phyloP scores from a whole-genome alignment of 2,888 invertebrate species.

The Priocnemis perturbator region DNA sequence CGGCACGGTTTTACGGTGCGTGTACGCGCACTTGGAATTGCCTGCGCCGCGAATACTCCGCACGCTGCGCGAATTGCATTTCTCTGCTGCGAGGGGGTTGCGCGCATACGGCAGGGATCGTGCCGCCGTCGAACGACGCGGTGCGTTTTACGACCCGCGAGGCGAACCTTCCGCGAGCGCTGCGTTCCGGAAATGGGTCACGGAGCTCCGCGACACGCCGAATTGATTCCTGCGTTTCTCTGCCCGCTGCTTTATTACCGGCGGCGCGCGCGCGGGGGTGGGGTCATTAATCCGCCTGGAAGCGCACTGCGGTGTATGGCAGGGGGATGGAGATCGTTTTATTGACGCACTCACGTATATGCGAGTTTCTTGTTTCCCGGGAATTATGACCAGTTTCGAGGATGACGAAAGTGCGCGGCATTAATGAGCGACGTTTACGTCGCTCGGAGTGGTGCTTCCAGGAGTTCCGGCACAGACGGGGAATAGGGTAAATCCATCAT shows the following conservation, averaged over 20 bases:
- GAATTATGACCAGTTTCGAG: too few relatives aligned
- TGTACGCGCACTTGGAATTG: not conserved
- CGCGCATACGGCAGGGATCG: not conserved
- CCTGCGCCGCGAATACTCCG: constrained; percentile 19
- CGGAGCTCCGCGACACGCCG: constrained; percentile 20
- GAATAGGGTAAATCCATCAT: too few relatives aligned
- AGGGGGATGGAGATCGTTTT: too few relatives aligned
- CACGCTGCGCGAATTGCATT: constrained; percentile 29
- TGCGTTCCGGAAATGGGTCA: constrained; percentile 46
- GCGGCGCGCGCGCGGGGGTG: constrained; percentile 3
- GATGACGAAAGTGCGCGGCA: too few relatives aligned
- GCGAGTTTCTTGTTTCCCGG: too few relatives aligned
- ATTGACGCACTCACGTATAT: too few relatives aligned
- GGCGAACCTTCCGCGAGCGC: constrained; percentile 6
- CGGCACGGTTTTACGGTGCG: not conserved
- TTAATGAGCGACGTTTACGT: too few relatives aligned
- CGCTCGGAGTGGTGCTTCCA: too few relatives aligned
- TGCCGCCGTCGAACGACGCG: not conserved
- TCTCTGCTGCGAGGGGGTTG: constrained; percentile 14
- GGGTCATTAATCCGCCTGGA: constrained; percentile 42
- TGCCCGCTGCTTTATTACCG: constrained; percentile 46
- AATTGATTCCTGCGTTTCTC: constrained; percentile 44
- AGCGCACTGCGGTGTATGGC: too few relatives aligned
- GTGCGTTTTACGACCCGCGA: constrained; percentile 35
- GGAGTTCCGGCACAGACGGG: too few relatives aligned